Evolutionary conservation across 2,113 vertebrate species (phyloP).

Genomic region (Aplodontia rufa): DNA sequence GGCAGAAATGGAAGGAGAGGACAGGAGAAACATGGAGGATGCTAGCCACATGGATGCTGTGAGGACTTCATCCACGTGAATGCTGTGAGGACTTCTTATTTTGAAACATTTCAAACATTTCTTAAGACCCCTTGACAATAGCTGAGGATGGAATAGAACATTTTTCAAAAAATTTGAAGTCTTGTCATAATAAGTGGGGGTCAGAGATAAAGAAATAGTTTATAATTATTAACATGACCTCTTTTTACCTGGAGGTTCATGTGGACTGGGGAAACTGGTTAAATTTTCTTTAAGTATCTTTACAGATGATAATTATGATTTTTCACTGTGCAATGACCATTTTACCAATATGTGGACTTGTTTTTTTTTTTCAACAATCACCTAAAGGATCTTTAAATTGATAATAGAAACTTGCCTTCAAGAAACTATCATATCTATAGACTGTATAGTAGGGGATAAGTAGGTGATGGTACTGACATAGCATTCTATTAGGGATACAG

Average conservation of each 20-base stretch:
- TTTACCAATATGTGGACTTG: not conserved
- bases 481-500: not conserved
- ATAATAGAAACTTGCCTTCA: not conserved
- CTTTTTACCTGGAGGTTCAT: not conserved
- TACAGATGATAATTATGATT: not conserved
- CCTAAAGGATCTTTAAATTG: conserved; percentile 20
- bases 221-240: not conserved
- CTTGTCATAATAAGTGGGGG: not conserved
- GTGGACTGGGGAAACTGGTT: not conserved
- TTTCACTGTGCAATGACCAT: not conserved
- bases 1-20: not conserved
- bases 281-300: not conserved
- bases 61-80: not conserved
- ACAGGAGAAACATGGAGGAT: not conserved
- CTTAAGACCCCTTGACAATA: not conserved
- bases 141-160: not conserved
- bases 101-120: not conserved
- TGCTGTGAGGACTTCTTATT: not conserved
- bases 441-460: not conserved
- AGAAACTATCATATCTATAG: not conserved
- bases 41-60: not conserved
- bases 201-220: not conserved
- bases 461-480: not conserved
- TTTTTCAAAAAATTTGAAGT: not conserved
- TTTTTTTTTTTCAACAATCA: not conserved